A percentile compares a stretch with the other conserved stretches of the same genome.
Evolutionary conservation across 2,888 invertebrate genomes (phyloP).

Genomic region (Polymixis flavicincta): DNA sequence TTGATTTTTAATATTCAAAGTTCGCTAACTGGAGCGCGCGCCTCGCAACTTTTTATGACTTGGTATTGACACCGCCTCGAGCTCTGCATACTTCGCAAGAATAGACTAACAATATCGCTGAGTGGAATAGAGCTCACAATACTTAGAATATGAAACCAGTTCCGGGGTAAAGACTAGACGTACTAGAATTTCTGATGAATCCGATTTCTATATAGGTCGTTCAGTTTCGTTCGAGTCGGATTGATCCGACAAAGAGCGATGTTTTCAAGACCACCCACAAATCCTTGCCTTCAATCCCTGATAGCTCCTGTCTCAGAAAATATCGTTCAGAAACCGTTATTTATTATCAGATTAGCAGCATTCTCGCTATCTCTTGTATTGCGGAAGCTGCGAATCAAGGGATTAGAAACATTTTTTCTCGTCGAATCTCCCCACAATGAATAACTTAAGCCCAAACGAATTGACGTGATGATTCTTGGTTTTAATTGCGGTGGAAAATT

Average conservation of each 20-base stretch:
- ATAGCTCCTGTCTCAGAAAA: slow-evolving; percentile 54
- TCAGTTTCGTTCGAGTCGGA: slow-evolving; percentile 12
- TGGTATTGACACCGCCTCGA: slow-evolving; percentile 43
- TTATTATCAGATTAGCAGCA: slow-evolving; percentile 65
- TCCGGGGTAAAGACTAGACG: slow-evolving; percentile 7
- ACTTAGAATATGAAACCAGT: slow-evolving; percentile 25
- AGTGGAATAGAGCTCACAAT: slow-evolving; percentile 23
- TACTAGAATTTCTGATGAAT: slow-evolving; percentile 33
- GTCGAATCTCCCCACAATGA: slow-evolving; percentile 41
- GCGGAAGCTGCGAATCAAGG: slow-evolving; percentile 42
- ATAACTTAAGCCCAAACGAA: slow-evolving; percentile 48
- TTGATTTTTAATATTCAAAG: slow-evolving; percentile 63
- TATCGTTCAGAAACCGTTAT: slow-evolving; percentile 61
- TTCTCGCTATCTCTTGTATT: slow-evolving; percentile 42
- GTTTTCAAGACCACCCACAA: slow-evolving; percentile 43
- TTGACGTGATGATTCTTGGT: slow-evolving; percentile 44
- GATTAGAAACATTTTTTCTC: slow-evolving; percentile 52
- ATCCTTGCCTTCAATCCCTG: slow-evolving; percentile 49
- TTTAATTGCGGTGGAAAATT: slow-evolving; percentile 56
- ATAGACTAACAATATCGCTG: slow-evolving; percentile 23
- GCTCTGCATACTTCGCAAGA: slow-evolving; percentile 38
- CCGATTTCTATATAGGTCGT: slow-evolving; percentile 31
- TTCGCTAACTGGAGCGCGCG: slow-evolving; percentile 56
- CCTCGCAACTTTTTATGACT: slow-evolving; percentile 56
- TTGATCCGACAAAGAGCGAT: slow-evolving; percentile 52